These are phyloP conservation scores for Brassicogethes aeneus DNA, from an alignment of 2,888 invertebrate species.

Conservation along the genomic window DNA sequence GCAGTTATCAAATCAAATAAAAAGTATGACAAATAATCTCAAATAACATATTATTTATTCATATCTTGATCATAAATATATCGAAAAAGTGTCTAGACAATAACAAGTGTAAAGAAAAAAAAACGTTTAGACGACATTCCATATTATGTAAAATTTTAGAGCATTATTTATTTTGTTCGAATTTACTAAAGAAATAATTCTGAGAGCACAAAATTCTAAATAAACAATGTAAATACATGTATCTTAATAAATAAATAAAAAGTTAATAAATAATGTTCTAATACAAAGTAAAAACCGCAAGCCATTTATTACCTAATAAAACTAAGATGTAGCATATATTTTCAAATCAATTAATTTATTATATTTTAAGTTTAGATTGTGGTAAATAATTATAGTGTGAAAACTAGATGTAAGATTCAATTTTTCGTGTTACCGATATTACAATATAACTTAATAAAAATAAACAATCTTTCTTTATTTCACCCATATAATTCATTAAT, in stretches of 20 bases:
- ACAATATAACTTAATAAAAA: too few species aligned
- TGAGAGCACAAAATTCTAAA: neutral
- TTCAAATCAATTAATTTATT: too few species aligned
- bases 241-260: neutral
- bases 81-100: slow-evolving; percentile 19
- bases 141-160: slow-evolving; percentile 4
- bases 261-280: slow-evolving; percentile 1
- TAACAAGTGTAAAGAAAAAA: slow-evolving; percentile 11
- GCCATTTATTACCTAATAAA: neutral
- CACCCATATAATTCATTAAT: too few species aligned
- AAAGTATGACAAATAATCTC: slow-evolving; percentile 4
- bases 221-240: neutral
- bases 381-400: too few species aligned
- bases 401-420: too few species aligned
- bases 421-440: too few species aligned
- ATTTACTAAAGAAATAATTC: neutral
- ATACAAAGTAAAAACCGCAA: neutral
- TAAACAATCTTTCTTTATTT: too few species aligned
- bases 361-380: slow-evolving; percentile 1
- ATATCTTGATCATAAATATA: slow-evolving; percentile 18
- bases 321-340: slow-evolving; percentile 1
- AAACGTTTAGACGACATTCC: slow-evolving; percentile 22
- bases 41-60: slow-evolving; percentile 19
- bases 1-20: too few species aligned
- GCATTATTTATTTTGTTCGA: neutral